These are phyloP conservation scores for Synanthedon tipuliformis DNA, from an alignment of 2,888 invertebrate species.

Conservation along the genomic window DNA sequence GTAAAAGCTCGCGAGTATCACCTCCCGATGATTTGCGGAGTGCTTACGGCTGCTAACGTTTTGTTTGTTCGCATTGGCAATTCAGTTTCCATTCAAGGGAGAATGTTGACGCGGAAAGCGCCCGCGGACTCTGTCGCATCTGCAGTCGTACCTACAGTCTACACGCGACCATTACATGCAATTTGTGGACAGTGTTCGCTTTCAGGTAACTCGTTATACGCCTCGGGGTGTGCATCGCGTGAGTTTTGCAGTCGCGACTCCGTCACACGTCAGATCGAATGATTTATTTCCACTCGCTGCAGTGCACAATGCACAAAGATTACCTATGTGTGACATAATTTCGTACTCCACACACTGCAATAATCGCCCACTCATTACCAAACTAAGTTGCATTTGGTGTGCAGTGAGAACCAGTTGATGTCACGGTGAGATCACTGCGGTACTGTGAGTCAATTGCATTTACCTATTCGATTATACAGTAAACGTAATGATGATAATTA, in stretches of 20 bases:
- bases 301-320: background rate
- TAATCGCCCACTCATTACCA: conserved; percentile 23
- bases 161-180: conserved; percentile 6
- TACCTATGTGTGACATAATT: background rate
- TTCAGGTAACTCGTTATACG: conserved; percentile 18
- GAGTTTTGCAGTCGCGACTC: conserved; percentile 7
- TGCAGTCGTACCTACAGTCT: background rate
- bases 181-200: conserved; percentile 13
- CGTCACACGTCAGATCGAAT: background rate
- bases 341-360: background rate
- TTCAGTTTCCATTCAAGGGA: conserved; percentile 21
- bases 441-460: conserved; percentile 6
- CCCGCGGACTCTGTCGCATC: conserved; percentile 6
- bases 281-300: background rate
- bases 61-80: conserved; percentile 2
- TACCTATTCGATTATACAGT: background rate
- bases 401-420: conserved; percentile 6
- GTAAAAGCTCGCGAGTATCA: conserved; percentile 48
- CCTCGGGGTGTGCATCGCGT: conserved; percentile 31
- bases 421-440: conserved; percentile 9
- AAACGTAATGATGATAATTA: conserved; percentile 1
- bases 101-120: conserved; percentile 18
- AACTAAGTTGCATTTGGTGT: conserved; percentile 10
- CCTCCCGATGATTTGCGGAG: conserved; percentile 8
- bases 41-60: conserved; percentile 8